phyloP scores from a whole-genome alignment of 2,113 vertebrate species.

The Tyto alba region DNA sequence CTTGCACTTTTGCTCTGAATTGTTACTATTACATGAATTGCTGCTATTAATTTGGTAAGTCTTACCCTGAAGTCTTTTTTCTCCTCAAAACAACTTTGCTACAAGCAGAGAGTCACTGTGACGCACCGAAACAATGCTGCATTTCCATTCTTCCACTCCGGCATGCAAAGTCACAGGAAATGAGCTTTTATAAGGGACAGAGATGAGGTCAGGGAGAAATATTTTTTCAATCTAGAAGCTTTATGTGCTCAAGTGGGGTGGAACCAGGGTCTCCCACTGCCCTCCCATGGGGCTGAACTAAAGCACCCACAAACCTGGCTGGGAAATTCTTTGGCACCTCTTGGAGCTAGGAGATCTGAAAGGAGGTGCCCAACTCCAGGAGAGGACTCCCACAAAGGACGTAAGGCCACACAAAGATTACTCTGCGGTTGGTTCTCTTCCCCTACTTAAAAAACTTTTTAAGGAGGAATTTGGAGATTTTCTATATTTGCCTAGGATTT shows the following conservation, averaged over 20 bases:
- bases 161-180: neutral
- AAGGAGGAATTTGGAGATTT: neutral
- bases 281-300: neutral
- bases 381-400: neutral
- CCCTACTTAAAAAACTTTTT: neutral
- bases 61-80: neutral
- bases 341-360: neutral
- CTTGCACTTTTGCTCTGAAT: neutral
- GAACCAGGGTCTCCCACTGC: accelerated
- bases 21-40: neutral
- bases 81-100: neutral
- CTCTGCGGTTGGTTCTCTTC: neutral
- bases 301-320: neutral
- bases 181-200: neutral
- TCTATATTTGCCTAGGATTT: neutral
- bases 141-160: neutral
- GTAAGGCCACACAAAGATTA: neutral
- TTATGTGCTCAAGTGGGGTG: neutral
- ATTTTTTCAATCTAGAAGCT: neutral
- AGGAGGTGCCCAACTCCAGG: neutral
- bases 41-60: neutral
- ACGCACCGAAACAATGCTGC: neutral
- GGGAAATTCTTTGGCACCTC: neutral
- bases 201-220: neutral
- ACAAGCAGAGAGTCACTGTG: neutral